Evolutionary conservation across 2,113 vertebrate species (phyloP).

Genomic region (Rhegmatorhina hoffmannsi): DNA sequence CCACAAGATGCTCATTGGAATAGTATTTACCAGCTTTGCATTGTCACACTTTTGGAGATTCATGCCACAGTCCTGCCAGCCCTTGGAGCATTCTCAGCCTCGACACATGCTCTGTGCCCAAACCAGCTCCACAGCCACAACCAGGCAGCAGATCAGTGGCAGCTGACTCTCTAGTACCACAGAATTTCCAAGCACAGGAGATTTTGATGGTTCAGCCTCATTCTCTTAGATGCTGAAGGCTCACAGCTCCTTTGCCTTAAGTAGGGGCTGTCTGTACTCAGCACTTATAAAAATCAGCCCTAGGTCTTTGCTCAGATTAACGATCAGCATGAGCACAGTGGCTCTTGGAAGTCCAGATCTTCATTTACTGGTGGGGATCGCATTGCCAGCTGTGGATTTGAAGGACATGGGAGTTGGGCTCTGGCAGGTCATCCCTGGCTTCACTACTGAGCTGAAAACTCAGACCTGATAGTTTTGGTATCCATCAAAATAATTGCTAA

Average conservation of each 20-base stretch:
- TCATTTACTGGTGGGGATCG: not conserved
- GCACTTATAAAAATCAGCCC: conserved; percentile 63
- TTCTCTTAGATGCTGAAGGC: not conserved
- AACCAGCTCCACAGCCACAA: not conserved
- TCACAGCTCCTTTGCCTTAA: conserved; percentile 43
- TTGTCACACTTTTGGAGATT: not conserved
- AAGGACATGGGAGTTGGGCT: not conserved
- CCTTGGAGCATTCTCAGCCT: not conserved
- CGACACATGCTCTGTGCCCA: rapidly evolving
- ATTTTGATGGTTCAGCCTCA: not conserved
- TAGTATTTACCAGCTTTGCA: not conserved
- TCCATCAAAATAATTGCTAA: not conserved
- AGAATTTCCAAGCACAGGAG: not conserved
- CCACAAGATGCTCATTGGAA: rapidly evolving
- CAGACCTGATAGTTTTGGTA: not conserved
- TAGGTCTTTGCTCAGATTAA: conserved; percentile 35
- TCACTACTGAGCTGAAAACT: not conserved
- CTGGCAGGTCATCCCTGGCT: rapidly evolving
- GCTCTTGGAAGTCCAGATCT: conserved; percentile 24
- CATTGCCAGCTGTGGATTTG: not conserved
- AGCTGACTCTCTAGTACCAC: not conserved
- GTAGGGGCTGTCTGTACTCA: conserved; percentile 40
- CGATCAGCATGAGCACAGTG: rapidly evolving
- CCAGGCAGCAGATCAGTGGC: not conserved
- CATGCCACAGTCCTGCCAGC: not conserved